Evolutionary conservation across 64 coral and sea anemone genomes (phyloP).

Genomic region (Actinia tenebrosa): DNA sequence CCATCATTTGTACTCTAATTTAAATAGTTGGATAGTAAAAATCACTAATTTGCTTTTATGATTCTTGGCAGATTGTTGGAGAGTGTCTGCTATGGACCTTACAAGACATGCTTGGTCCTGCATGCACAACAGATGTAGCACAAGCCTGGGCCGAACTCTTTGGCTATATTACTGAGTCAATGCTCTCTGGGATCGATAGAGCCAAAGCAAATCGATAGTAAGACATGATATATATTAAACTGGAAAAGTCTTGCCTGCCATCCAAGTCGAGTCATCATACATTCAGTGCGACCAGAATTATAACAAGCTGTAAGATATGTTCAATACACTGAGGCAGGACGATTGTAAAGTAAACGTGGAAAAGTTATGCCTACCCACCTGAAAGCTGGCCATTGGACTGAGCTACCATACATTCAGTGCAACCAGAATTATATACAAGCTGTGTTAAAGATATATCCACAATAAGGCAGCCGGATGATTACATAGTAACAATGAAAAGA

Average conservation of each 20-base stretch:
- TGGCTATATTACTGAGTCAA: conserved; percentile 46
- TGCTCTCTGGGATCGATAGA: conserved; percentile 37
- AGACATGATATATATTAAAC: not conserved
- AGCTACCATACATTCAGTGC: too few species aligned
- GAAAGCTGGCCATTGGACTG: too few species aligned
- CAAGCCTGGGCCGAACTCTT: conserved; percentile 65
- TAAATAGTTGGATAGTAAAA: too few species aligned
- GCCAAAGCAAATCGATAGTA: not conserved
- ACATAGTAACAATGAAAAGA: too few species aligned
- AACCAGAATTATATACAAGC: too few species aligned
- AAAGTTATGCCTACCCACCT: too few species aligned
- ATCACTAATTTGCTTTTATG: not conserved
- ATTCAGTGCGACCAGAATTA: not conserved
- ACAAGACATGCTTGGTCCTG: conserved; percentile 52
- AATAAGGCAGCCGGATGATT: too few species aligned
- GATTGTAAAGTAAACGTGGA: too few species aligned
- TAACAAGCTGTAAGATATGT: not conserved
- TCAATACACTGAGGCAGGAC: too few species aligned
- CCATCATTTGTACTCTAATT: too few species aligned
- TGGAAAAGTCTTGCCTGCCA: not conserved
- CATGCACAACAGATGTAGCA: conserved; percentile 43
- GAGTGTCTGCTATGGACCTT: conserved; percentile 60
- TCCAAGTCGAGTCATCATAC: not conserved
- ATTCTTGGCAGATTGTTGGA: conserved; percentile 46
- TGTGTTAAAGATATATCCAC: too few species aligned